Conservation (phyloP, 2,888 invertebrate genomes). For the Chloroclystis v-ata region DNA sequence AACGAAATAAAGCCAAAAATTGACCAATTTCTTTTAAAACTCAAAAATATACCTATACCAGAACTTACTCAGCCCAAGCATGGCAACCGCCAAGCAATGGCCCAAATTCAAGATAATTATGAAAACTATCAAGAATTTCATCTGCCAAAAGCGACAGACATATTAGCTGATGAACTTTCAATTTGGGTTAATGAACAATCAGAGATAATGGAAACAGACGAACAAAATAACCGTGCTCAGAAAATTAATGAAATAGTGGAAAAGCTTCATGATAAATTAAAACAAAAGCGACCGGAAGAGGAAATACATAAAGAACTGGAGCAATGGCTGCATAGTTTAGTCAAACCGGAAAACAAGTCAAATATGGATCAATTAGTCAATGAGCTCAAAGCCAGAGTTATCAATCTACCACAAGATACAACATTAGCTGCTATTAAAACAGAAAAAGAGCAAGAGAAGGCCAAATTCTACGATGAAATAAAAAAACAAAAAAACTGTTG, state of each 20-base stretch:
- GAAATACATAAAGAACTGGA: slow-evolving; percentile 37
- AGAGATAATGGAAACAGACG: slow-evolving; percentile 35
- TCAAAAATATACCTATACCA: slow-evolving; percentile 36
- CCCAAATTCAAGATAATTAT: slow-evolving; percentile 28
- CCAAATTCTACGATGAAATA: slow-evolving; percentile 15
- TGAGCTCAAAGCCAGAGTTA: slow-evolving; percentile 37
- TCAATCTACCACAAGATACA: slow-evolving; percentile 38
- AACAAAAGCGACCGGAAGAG: slow-evolving; percentile 30
- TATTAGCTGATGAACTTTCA: slow-evolving; percentile 50
- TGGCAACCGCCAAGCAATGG: slow-evolving; percentile 42
- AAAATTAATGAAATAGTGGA: slow-evolving; percentile 42
- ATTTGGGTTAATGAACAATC: slow-evolving; percentile 52
- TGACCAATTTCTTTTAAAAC: slow-evolving; percentile 29
- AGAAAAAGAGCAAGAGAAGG: slow-evolving; percentile 26
- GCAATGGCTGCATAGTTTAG: slow-evolving; percentile 38
- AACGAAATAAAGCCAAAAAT: slow-evolving; percentile 35
- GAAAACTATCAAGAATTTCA: slow-evolving; percentile 28
- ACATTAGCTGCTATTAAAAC: slow-evolving; percentile 30
- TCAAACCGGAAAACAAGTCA: slow-evolving; percentile 34
- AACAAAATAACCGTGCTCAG: slow-evolving; percentile 25
- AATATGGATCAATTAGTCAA: slow-evolving; percentile 35
- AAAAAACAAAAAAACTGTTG: slow-evolving; percentile 2
- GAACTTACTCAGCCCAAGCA: slow-evolving; percentile 37
- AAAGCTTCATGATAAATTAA: slow-evolving; percentile 33
- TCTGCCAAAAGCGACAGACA: slow-evolving; percentile 36